Conservation (phyloP, 2,797 vertebrate genomes). For the Thaleichthys pacificus region DNA sequence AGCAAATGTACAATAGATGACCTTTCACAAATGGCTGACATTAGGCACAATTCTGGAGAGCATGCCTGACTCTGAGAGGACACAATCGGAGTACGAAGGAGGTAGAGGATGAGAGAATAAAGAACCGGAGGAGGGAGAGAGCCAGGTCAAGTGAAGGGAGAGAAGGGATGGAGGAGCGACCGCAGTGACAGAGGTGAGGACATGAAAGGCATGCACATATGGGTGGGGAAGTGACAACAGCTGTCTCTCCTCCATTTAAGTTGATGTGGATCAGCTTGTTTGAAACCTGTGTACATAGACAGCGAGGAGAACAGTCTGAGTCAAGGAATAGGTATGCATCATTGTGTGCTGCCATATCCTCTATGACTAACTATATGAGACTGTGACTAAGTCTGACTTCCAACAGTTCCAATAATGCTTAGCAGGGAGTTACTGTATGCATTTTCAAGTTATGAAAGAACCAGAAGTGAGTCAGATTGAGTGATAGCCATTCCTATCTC, state of each 20-base stretch:
- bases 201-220: constrained; percentile 11
- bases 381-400: neutral
- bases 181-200: neutral
- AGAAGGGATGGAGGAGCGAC: neutral
- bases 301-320: constrained; percentile 23
- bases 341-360: constrained; percentile 30
- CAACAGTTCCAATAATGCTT: constrained; percentile 7
- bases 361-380: neutral
- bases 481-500: too few species aligned
- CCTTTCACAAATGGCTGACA: neutral
- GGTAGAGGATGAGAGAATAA: neutral
- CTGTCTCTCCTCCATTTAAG: neutral
- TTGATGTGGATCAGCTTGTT: constrained; percentile 32
- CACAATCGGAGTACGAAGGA: too few species aligned
- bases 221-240: constrained; percentile 43
- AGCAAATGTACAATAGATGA: neutral
- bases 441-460: neutral
- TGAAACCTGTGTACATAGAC: constrained; percentile 8
- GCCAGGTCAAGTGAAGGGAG: neutral
- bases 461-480: neutral
- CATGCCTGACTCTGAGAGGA: neutral
- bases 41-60: too few species aligned
- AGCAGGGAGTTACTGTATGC: neutral
- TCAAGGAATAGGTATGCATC: constrained; percentile 42
- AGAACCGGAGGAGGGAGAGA: neutral